phyloP scores from a whole-genome alignment of 2,888 invertebrate species.

The Chironomus riparius region DNA sequence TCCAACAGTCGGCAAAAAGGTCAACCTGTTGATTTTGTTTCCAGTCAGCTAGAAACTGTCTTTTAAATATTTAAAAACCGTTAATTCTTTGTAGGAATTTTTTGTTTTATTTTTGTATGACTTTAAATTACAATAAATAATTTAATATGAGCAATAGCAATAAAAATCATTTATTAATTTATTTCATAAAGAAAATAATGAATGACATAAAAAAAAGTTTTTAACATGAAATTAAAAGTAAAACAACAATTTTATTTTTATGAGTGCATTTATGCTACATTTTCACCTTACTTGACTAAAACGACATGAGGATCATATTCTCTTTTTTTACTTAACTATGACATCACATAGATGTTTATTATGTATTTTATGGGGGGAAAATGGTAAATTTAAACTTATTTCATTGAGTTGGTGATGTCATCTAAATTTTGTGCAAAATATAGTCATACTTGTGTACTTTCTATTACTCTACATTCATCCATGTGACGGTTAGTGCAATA shows the following conservation, averaged over 20 bases:
- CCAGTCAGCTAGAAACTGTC: background rate
- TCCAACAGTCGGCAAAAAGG: background rate
- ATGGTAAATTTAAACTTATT: background rate
- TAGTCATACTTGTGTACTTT: background rate
- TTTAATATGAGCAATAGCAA: background rate
- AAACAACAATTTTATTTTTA: background rate
- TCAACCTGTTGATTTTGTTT: background rate
- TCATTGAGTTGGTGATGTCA: background rate
- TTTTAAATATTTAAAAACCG: background rate
- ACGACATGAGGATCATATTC: background rate
- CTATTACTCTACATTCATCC: background rate
- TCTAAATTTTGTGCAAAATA: background rate
- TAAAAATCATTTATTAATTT: background rate
- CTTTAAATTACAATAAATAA: background rate
- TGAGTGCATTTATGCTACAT: background rate
- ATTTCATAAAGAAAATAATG: background rate
- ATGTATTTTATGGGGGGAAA: background rate
- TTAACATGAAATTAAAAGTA: background rate
- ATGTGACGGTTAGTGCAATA: background rate
- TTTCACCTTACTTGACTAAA: background rate
- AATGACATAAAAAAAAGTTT: background rate
- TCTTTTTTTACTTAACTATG: background rate
- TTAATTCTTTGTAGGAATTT: background rate
- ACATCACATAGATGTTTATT: background rate
- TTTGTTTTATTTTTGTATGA: background rate